phyloP scores from a whole-genome alignment of 53 echinoderm and acorn worm genomes.

The Echinarachnius parma region DNA sequence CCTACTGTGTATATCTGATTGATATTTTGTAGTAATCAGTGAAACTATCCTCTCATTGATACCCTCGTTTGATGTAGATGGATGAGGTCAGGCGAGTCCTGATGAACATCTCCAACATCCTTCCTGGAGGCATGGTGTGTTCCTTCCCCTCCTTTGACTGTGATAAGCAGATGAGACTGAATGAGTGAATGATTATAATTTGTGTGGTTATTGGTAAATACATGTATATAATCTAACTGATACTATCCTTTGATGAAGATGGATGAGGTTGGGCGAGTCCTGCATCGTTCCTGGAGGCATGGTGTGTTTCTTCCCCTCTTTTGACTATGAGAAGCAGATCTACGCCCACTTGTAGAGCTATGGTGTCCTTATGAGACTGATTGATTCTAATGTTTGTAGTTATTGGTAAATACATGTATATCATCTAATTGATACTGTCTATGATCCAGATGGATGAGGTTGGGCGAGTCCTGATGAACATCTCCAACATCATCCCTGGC shows the following conservation, averaged over 20 bases:
- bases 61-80: no score
- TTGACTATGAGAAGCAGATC: slow-evolving; percentile 89
- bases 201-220: no score
- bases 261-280: slow-evolving; percentile 92
- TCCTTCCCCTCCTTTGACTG: slow-evolving; percentile 99
- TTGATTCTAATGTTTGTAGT: no score
- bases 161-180: slow-evolving; percentile 73
- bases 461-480: slow-evolving; percentile 78
- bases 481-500: slow-evolving; percentile 88
- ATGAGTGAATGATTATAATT: no score
- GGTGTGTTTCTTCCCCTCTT: slow-evolving; percentile 96
- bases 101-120: slow-evolving; percentile 76
- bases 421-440: no score
- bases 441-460: slow-evolving; percentile 97
- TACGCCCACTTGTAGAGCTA: slow-evolving; percentile 74
- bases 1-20: no score
- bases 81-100: slow-evolving; percentile 93
- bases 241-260: no score
- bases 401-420: no score
- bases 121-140: slow-evolving; percentile 89
- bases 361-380: slow-evolving; percentile 76
- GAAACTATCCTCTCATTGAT: no score
- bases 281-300: slow-evolving; percentile 88
- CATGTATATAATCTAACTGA: no score
- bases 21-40: no score